phyloP scores from a whole-genome alignment of 2,113 vertebrate genomes.

The Brachirus orientalis region DNA sequence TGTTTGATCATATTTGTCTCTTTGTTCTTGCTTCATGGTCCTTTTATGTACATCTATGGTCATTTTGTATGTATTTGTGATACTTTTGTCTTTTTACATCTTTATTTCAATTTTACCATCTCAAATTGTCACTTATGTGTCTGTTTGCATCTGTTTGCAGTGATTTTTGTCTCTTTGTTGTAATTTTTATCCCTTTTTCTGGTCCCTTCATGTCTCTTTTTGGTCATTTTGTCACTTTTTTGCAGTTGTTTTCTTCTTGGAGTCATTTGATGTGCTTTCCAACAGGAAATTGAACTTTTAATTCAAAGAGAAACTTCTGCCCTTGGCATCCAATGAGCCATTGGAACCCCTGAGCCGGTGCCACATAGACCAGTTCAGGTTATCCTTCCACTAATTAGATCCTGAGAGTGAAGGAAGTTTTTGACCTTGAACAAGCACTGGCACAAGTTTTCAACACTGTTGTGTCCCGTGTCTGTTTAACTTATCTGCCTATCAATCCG shows the following conservation, averaged over 20 bases:
- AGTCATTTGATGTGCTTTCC: no score
- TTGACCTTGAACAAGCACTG: slow-evolving; percentile 45
- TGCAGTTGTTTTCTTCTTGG: no score
- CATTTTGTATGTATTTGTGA: not conserved
- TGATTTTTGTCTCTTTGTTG: no score
- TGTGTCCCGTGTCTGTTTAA: slow-evolving; percentile 28
- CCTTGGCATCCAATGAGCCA: not conserved
- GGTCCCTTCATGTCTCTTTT: no score
- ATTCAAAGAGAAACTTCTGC: no score
- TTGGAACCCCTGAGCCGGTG: not conserved
- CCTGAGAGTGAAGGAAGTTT: slow-evolving; percentile 8
- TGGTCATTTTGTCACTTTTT: not conserved
- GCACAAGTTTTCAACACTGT: slow-evolving; percentile 21
- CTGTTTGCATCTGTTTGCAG: no score
- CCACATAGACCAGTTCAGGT: not conserved
- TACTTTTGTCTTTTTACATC: not conserved
- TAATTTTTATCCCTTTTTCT: no score
- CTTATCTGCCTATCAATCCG: slow-evolving; percentile 51
- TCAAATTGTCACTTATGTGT: no score
- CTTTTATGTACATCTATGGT: no score
- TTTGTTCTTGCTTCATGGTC: not conserved
- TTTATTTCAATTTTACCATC: no score
- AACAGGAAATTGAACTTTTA: not conserved
- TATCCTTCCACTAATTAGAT: not conserved
- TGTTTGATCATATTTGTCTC: not conserved